phyloP scores from a whole-genome alignment of 2,888 invertebrate genomes.

The Lepidocyrtinus sp. region DNA sequence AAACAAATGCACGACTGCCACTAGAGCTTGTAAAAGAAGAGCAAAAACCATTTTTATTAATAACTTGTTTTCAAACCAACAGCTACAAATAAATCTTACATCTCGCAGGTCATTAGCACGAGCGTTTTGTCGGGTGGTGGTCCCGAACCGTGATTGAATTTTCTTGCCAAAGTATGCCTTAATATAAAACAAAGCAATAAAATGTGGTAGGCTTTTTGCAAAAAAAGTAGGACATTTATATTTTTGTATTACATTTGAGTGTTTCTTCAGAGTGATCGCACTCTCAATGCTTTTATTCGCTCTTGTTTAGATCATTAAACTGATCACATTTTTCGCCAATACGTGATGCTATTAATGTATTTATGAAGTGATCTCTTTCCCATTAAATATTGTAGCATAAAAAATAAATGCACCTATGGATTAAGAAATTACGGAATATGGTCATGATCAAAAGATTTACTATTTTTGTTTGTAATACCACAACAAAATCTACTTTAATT shows the following conservation, averaged over 20 bases:
- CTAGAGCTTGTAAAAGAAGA: no score
- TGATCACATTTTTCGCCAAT: neutral
- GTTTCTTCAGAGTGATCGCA: neutral
- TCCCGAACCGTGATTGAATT: neutral
- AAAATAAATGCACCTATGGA: no score
- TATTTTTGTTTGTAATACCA: neutral
- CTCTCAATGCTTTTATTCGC: conserved; percentile 3
- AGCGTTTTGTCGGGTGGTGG: neutral
- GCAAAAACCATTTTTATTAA: no score
- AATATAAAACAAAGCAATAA: neutral
- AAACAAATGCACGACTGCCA: no score
- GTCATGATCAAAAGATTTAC: neutral
- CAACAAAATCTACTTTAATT: neutral
- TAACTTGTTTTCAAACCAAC: no score
- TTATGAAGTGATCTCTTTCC: neutral
- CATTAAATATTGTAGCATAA: no score
- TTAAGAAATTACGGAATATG: neutral
- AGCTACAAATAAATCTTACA: neutral
- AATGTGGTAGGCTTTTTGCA: neutral
- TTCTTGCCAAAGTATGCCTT: conserved; percentile 14
- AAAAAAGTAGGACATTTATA: neutral
- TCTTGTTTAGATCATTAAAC: neutral
- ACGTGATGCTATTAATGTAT: conserved; percentile 2
- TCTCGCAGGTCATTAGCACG: neutral
- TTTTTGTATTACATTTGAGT: neutral